Evolutionary conservation across 2,888 invertebrate species (phyloP), one percentile per base, ranked within the genome.

Genomic region (Sminthurinus aureus): DNA sequence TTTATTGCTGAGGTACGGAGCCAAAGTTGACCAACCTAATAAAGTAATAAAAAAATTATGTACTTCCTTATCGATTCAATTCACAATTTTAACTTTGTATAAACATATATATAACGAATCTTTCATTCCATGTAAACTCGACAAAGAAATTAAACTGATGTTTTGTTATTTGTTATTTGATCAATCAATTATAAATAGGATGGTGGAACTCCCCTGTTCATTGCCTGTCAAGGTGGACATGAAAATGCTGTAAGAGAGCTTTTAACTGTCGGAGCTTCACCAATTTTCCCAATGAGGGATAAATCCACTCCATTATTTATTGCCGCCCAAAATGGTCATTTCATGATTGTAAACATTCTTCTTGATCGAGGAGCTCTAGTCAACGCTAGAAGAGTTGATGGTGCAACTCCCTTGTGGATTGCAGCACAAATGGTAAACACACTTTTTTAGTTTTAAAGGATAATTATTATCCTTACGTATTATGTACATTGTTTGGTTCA

Each of bases 131-230:
- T n/a, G n/a, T n/a, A n/a, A n/a, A n/a, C n/a, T n/a, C n/a, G n/a
- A n/a, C n/a, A n/a, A n/a, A n/a, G n/a, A n/a, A n/a, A 38, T 6
- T 38, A 38, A 38, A 4, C 38, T 38, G 38, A 38, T 38, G 6
- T 38, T n/a, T n/a, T n/a, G n/a, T n/a, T n/a, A n/a, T n/a, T n/a
- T 38, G 38, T 38, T 38, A 38, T 38, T 38, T 38, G 38, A 38
- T 38, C 38, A 38, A 38, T 38, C 38, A 38, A 67, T 20, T 67
- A 11, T 67, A 20, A 26, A 26, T 66, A 79, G 69, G 98, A 98
- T 90, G 97, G 98, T n/a, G 98, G 97, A 83, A 97, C 98, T 51
- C 96, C 98, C 0, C 91, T 98, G 83, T 97, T 98, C 90, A 95
- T 98, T 82, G 95, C 98, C 79, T 95, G 96, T 88, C 97, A 98